Conservation (phyloP, 2,888 invertebrate species). For the Nemotelus nigrinus region DNA sequence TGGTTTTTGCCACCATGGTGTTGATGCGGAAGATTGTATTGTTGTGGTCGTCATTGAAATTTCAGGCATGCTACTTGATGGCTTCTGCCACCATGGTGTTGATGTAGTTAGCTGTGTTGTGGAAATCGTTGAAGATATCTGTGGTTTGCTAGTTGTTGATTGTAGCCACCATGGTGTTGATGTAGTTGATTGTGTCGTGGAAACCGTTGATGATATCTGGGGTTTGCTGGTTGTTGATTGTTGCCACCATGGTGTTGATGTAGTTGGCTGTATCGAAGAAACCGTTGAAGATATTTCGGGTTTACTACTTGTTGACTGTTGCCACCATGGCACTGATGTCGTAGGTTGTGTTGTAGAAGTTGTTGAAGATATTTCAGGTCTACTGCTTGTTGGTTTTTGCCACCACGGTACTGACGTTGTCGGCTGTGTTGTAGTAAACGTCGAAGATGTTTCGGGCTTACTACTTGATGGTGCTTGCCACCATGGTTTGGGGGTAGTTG, state of each 20-base stretch:
- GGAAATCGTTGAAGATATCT: background rate
- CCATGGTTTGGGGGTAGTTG: conserved; percentile 37
- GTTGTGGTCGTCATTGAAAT: conserved; percentile 38
- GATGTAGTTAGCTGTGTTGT: background rate
- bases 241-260: conserved; percentile 39
- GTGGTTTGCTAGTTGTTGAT: background rate
- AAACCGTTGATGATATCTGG: conserved; percentile 1
- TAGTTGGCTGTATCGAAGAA: conserved; percentile 7
- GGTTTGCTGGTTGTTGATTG: conserved; percentile 17
- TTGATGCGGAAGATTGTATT: conserved; percentile 26
- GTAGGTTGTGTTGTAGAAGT: background rate
- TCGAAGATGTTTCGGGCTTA: conserved; percentile 13
- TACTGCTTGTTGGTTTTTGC: conserved; percentile 19
- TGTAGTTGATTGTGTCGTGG: conserved; percentile 29
- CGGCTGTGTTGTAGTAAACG: conserved; percentile 24
- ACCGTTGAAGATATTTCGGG: too few relatives aligned
- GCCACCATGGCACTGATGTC: conserved; percentile 33
- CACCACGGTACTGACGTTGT: conserved; percentile 33
- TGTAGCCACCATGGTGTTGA: conserved; percentile 36
- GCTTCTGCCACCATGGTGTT: conserved; percentile 41
- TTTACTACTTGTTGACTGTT: background rate
- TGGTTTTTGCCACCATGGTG: conserved; percentile 28
- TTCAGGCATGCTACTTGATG: background rate
- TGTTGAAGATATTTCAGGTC: background rate
- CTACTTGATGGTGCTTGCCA: conserved; percentile 36